phyloP scores from a whole-genome alignment of 1,140 invertebrate genomes.

The Wiebesia pumilae region DNA sequence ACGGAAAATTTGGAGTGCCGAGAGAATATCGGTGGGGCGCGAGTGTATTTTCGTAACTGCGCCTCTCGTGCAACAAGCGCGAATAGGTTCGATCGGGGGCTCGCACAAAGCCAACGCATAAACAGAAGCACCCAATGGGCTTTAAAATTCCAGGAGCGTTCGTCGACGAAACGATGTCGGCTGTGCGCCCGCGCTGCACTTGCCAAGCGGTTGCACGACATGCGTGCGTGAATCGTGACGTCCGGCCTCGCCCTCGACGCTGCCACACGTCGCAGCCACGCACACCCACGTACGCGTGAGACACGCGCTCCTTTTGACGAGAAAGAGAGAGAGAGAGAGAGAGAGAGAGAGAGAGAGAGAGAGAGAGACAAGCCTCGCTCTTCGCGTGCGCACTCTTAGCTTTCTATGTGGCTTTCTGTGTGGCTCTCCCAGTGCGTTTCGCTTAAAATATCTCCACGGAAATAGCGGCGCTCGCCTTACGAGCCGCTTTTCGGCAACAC shows the following conservation, averaged over 20 bases:
- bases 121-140: conserved; percentile 2
- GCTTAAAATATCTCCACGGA: neutral
- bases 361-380: neutral
- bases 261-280: neutral
- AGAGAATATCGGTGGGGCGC: no score
- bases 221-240: conserved; percentile 62
- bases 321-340: no score
- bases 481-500: no score
- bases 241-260: conserved; percentile 59
- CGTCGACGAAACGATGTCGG: conserved; percentile 42
- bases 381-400: neutral
- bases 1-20: neutral
- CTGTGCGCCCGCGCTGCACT: neutral
- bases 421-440: neutral
- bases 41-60: no score
- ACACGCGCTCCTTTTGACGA: neutral
- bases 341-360: no score
- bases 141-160: conserved; percentile 61
- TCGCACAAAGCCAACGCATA: no score
- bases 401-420: no score
- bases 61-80: no score
- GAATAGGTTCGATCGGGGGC: neutral
- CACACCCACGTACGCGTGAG: no score
- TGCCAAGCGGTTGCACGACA: conserved; percentile 32
- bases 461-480: no score